These are phyloP conservation scores for Epistrophella euchroma DNA, from an alignment of 2,888 invertebrate genomes.

Conservation along the genomic window DNA sequence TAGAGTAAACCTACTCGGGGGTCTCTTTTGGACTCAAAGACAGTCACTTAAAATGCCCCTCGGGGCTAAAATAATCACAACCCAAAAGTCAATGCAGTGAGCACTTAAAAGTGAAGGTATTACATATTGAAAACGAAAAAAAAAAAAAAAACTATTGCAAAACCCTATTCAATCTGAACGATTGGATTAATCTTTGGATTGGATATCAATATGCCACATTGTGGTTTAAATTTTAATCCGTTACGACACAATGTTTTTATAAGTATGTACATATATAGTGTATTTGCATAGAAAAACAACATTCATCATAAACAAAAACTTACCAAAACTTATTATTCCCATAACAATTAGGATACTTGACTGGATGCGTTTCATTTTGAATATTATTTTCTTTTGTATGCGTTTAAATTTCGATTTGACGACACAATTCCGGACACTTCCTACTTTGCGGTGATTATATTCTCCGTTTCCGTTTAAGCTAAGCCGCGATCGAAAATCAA, in stretches of 20 bases:
- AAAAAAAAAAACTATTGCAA: conserved; percentile 48
- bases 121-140: conserved; percentile 1
- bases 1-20: conserved; percentile 64
- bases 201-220: conserved; percentile 46
- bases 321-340: conserved; percentile 78
- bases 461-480: conserved; percentile 70
- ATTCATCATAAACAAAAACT: conserved; percentile 69
- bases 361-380: conserved; percentile 78
- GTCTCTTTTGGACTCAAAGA: conserved; percentile 18
- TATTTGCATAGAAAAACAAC: not conserved
- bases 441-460: conserved; percentile 55
- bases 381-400: conserved; percentile 24
- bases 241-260: conserved; percentile 41
- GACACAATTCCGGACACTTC: conserved; percentile 60
- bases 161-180: conserved; percentile 61
- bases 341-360: conserved; percentile 78
- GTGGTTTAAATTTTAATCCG: conserved; percentile 38
- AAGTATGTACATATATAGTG: not conserved
- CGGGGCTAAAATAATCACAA: conserved; percentile 28
- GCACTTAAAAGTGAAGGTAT: conserved; percentile 63
- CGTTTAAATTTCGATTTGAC: conserved; percentile 31
- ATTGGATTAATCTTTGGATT: conserved; percentile 34
- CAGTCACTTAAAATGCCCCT: conserved; percentile 48
- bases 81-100: conserved; percentile 18
- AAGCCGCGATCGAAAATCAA: conserved; percentile 68